phyloP scores from a whole-genome alignment of 2,888 invertebrate species.

The Bellardia pandia region DNA sequence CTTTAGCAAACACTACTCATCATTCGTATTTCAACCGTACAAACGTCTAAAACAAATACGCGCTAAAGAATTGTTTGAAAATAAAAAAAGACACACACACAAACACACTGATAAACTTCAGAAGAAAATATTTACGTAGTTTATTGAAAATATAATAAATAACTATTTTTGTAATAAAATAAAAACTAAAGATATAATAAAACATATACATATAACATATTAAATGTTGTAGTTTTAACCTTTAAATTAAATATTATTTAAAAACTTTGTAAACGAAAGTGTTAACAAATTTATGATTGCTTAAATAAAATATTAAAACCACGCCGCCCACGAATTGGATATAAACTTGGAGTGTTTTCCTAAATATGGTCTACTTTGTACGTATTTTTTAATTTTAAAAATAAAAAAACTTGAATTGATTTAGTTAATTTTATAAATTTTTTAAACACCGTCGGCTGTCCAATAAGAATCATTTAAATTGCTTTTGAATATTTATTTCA shows the following conservation, averaged over 20 bases:
- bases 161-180: background rate
- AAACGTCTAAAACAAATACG: conserved; percentile 68
- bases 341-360: conserved; percentile 58
- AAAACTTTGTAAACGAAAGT: conserved; percentile 7
- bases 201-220: too few species aligned
- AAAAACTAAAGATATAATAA: background rate
- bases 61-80: conserved; percentile 20
- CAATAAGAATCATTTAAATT: background rate
- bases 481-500: background rate
- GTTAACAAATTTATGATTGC: background rate
- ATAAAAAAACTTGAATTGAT: background rate
- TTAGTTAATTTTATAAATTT: background rate
- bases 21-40: conserved; percentile 71
- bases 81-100: conserved; percentile 28
- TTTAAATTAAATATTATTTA: background rate
- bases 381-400: conserved; percentile 37
- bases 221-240: too few species aligned
- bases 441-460: conserved; percentile 26
- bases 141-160: background rate
- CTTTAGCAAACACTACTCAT: conserved; percentile 64
- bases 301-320: conserved; percentile 29
- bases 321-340: conserved; percentile 58
- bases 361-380: conserved; percentile 73
- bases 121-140: conserved; percentile 17
- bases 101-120: conserved; percentile 10